Base-by-base conservation (phyloP, 2,888 invertebrate genomes). In the Lysandra coridon region DNA sequence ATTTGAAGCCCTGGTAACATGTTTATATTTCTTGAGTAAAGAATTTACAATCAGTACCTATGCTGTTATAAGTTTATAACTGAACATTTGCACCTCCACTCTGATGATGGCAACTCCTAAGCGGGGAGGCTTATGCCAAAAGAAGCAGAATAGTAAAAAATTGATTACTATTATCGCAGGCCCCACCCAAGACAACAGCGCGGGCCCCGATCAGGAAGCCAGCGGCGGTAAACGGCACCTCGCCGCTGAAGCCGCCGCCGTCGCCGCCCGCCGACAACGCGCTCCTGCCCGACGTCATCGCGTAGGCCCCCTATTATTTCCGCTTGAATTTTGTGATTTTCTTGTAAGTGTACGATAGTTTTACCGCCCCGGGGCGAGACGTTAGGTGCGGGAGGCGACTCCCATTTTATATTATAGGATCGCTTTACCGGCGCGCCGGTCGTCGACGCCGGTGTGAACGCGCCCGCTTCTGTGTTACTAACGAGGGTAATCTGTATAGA, bases 301-400 rank as follows among this genome's bases (percentile, higher is more conserved):
- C 94, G 91, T 94, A 90, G 86, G 82, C 85, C 93, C 92, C 92
- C 92, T 93, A 92, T 92, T 90, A 91, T 93, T 94, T 93, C 92
- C 91, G 93, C 94, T 94, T 94, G 91, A 92, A 93, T 93, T 94
- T 93, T 93, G 93, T 94, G 93, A 94, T 94, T 93, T 92, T 92
- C 91, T 80, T 91, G 89, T 93, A 93, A 93, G 93, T 93, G 94
- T 94, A 93, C 89, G 86, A 92, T 92, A 92, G 92, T 89, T 90
- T 88, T 90, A 90, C 89, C 86, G 91, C 86, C 90, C 89, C 87
- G 89, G 89, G 91, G 85, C 89, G 88, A 88, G 88, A 88, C 89
- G 92, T 92, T 91, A 92, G 93, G 94, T 91, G 93, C 93, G 93
- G 93, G 92, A 91, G 88, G 79, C 83, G 84, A 83, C 89, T 91